A percentile compares a stretch with the other conserved stretches of the same genome.
Conservation (phyloP, 2,888 invertebrate species). For the Merodon equestris region DNA sequence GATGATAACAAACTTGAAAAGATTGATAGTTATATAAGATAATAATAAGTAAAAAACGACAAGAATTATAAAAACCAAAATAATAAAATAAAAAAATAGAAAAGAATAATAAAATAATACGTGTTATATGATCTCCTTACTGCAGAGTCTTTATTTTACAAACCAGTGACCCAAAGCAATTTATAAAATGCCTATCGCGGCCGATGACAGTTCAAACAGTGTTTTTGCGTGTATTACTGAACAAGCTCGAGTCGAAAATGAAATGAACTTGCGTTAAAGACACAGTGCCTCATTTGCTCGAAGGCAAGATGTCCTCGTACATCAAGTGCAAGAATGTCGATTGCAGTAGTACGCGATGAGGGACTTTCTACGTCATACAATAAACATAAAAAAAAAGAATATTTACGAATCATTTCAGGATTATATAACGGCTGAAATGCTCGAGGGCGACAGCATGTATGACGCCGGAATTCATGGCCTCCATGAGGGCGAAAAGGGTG, state of each 20-base stretch:
- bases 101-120: no score
- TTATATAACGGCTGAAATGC: slow-evolving; percentile 93
- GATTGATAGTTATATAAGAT: no score
- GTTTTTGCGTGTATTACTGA: slow-evolving; percentile 89
- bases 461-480: slow-evolving; percentile 97
- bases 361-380: slow-evolving; percentile 98
- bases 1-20: no score
- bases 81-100: no score
- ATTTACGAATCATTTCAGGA: slow-evolving; percentile 97
- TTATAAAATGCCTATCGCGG: slow-evolving; percentile 98
- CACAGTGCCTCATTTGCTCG: slow-evolving; percentile 97
- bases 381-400: slow-evolving; percentile 96
- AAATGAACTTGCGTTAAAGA: slow-evolving; percentile 98
- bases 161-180: slow-evolving; percentile 93
- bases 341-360: slow-evolving; percentile 93
- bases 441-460: slow-evolving; percentile 98
- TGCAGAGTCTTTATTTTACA: slow-evolving; percentile 98
- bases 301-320: slow-evolving; percentile 98
- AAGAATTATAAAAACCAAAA: no score
- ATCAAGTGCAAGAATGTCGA: slow-evolving; percentile 97
- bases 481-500: slow-evolving; percentile 97
- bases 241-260: slow-evolving; percentile 99
- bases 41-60: no score
- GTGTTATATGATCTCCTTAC: slow-evolving; percentile 98
- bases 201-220: slow-evolving; percentile 94